Base-by-base conservation (phyloP, 2,888 invertebrate species). In the Allacma fusca region DNA sequence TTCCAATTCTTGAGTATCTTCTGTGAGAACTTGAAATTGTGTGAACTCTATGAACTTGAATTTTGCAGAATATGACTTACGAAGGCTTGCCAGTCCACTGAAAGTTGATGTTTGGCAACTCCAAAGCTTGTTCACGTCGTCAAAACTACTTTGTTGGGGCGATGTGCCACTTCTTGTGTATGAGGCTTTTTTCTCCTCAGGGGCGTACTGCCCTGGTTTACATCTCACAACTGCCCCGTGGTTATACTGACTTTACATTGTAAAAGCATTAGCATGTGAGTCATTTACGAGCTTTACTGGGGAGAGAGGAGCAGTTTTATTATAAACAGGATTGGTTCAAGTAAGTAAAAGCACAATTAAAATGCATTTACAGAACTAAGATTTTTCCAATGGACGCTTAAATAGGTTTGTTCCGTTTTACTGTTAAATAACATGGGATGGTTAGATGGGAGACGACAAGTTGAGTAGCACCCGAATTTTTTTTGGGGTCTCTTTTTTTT, bases 1-100 rank as follows among this genome's bases (percentile, higher is more conserved):
- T 50, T 50, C 50, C 50, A 50, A 50, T 50, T 50, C 50, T 50
- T 50, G 50, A 50, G 50, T 50, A 16, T 50, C 50, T 50, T 50
- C 50, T 50, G 50, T 50, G 50, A 50, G 50, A 50, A 50, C 50
- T 50, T 50, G 50, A 50, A 50, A 50, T 50, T 50, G 50, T 50
- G 50, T 50, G 50, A 50, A 50, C 50, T 50, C 50, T 50, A 50
- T 50, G 50, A 50, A 50, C 50, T 50, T 50, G 50, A 50, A 50
- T 50, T 40, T n/a, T 50, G 16, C 50, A 50, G 50, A 9, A 50
- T 50, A 50, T 50, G 50, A 50, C 50, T 50, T 50, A 50, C 19
- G 19, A 50, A 50, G 50, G 50, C 50, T 50, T 50, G 50, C 50
- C 50, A 50, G 50, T 50, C 50, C 50, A 50, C 50, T 50, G 50